Conservation (phyloP, 2,797 vertebrate genomes). For the Aeoliscus strigatus region DNA sequence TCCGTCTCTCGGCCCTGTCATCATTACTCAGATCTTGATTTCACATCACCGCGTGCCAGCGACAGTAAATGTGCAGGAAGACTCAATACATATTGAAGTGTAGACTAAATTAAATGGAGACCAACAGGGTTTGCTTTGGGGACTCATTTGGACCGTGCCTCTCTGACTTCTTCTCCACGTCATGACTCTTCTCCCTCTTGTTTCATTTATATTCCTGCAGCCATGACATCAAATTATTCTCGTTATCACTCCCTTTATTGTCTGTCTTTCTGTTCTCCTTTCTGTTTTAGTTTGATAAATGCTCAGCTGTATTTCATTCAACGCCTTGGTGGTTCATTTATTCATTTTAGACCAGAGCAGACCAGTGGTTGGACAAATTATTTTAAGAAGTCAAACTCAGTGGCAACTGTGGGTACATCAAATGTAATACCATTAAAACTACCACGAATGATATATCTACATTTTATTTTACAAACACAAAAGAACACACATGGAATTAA, state of each 20-base stretch:
- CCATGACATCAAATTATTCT: constrained; percentile 11
- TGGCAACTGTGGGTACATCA: too few species aligned
- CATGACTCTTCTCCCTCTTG: background rate
- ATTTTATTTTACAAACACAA: too few species aligned
- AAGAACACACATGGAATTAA: too few species aligned
- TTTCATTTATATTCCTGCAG: constrained; percentile 1
- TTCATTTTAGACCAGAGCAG: background rate
- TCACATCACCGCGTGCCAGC: constrained; percentile 1
- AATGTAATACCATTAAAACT: too few species aligned
- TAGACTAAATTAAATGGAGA: background rate
- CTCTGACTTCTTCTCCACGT: background rate
- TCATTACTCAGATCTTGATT: constrained; percentile 23
- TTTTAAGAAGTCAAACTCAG: too few species aligned
- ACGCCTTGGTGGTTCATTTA: too few species aligned
- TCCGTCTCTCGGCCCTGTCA: background rate
- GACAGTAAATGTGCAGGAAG: background rate
- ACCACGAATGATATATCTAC: too few species aligned
- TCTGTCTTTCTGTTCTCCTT: constrained; percentile 3
- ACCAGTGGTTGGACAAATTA: too few species aligned
- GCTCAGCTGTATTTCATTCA: background rate
- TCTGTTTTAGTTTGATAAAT: constrained; percentile 8
- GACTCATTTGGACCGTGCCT: too few species aligned
- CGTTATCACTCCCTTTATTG: constrained; percentile 4
- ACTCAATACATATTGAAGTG: background rate
- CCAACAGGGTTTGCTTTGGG: too few species aligned